Evolutionary conservation across 1,140 invertebrate species (phyloP).

Genomic region (Bicyclus anynana): DNA sequence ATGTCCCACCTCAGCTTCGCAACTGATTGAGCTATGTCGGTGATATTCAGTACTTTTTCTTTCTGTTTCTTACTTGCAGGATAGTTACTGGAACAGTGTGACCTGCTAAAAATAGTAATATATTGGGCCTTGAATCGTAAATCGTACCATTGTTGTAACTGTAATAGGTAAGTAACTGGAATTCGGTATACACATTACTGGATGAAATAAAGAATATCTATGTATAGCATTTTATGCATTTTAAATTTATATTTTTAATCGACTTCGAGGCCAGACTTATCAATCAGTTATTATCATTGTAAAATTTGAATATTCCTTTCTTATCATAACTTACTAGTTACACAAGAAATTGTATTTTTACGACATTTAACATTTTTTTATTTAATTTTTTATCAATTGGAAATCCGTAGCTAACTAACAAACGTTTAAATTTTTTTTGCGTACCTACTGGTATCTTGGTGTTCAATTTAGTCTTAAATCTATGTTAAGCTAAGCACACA

Average conservation of each 20-base stretch:
- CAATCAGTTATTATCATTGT: background rate
- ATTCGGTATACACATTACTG: too few relatives aligned
- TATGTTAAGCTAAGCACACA: conserved; percentile 11
- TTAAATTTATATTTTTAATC: conserved; percentile 2
- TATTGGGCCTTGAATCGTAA: too few relatives aligned
- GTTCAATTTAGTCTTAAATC: conserved; percentile 12
- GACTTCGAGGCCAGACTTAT: conserved; percentile 14
- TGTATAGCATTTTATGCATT: background rate
- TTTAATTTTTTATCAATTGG: conserved; percentile 15
- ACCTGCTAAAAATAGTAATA: too few relatives aligned
- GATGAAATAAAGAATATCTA: too few relatives aligned
- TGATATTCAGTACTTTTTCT: too few relatives aligned
- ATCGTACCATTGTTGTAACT: too few relatives aligned
- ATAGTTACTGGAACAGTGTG: too few relatives aligned
- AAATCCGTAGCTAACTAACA: conserved; percentile 15
- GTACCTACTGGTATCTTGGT: conserved; percentile 21
- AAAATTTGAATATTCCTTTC: conserved; percentile 1
- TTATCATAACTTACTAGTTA: background rate
- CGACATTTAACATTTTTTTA: too few relatives aligned
- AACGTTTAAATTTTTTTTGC: conserved; percentile 10
- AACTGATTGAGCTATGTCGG: too few relatives aligned
- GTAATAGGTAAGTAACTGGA: too few relatives aligned
- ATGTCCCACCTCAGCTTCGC: too few relatives aligned
- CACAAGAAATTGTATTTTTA: conserved; percentile 10
- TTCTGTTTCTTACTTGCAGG: too few relatives aligned